Conservation (phyloP, 2,888 invertebrate genomes). For the Oxystoma pomonae region DNA sequence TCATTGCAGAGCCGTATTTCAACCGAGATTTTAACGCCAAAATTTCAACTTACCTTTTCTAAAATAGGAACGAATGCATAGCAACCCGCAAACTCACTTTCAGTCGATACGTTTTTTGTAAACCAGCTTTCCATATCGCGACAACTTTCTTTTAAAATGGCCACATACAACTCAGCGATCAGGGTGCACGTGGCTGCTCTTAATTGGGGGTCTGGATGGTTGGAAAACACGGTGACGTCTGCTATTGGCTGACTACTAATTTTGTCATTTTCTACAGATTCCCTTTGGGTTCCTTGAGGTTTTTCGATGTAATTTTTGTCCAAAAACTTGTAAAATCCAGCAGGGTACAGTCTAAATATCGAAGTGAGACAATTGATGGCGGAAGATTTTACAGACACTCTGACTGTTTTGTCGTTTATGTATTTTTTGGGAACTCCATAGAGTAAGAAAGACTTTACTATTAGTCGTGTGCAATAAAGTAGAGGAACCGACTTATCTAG, state of each 20-base stretch:
- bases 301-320: slow-evolving; percentile 52
- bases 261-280: slow-evolving; percentile 23
- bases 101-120: too few relatives aligned
- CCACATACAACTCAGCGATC: slow-evolving; percentile 62
- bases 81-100: too few relatives aligned
- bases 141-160: slow-evolving; percentile 55
- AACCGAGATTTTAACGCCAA: too few relatives aligned
- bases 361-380: slow-evolving; percentile 77
- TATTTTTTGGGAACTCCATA: slow-evolving; percentile 55
- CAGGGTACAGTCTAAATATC: slow-evolving; percentile 70
- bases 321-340: slow-evolving; percentile 62
- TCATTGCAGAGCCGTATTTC: too few relatives aligned
- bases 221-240: slow-evolving; percentile 66
- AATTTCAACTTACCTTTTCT: too few relatives aligned
- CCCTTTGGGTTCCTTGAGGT: slow-evolving; percentile 23
- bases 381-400: slow-evolving; percentile 88
- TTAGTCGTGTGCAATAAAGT: slow-evolving; percentile 66
- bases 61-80: too few relatives aligned
- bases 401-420: slow-evolving; percentile 68
- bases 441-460: slow-evolving; percentile 70
- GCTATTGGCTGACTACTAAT: slow-evolving; percentile 56
- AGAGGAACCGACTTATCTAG: slow-evolving; percentile 63
- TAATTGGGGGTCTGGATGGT: slow-evolving; percentile 78
- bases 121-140: slow-evolving; percentile 56
- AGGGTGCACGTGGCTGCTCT: slow-evolving; percentile 67